phyloP scores from a whole-genome alignment of 2,113 vertebrate genomes.

The Tichodroma muraria region DNA sequence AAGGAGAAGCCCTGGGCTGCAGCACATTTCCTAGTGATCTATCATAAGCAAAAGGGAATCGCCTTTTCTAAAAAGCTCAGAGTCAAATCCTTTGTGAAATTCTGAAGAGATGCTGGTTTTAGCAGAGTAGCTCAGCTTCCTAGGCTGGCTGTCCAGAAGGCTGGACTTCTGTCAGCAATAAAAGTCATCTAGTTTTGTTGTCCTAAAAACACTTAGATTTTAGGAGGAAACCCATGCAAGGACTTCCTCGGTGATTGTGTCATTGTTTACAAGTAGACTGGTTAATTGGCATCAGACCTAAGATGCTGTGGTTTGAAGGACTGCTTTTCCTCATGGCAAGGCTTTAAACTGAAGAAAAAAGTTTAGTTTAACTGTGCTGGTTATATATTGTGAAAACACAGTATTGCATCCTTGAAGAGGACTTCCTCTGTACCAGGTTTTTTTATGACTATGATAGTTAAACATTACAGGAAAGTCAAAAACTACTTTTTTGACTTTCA shows the following conservation, averaged over 20 bases:
- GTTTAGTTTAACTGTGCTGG: background rate
- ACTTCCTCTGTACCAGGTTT: background rate
- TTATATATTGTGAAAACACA: background rate
- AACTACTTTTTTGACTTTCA: background rate
- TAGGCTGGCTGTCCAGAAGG: background rate
- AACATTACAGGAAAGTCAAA: background rate
- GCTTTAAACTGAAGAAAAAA: background rate
- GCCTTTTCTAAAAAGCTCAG: background rate
- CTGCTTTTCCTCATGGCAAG: background rate
- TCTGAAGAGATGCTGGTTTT: background rate
- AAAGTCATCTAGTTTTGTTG: background rate
- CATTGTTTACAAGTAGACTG: background rate
- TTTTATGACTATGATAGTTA: background rate
- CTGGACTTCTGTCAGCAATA: background rate
- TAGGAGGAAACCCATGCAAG: background rate
- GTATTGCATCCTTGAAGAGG: background rate
- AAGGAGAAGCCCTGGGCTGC: background rate
- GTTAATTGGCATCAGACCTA: background rate
- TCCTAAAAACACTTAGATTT: background rate
- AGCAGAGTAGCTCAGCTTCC: background rate
- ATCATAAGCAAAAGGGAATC: background rate
- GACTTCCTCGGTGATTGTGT: background rate
- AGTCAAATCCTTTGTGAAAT: background rate
- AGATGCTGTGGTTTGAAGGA: background rate
- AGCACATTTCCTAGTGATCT: background rate